phyloP scores from a whole-genome alignment of 2,888 invertebrate genomes.

The Itoplectis maculator region DNA sequence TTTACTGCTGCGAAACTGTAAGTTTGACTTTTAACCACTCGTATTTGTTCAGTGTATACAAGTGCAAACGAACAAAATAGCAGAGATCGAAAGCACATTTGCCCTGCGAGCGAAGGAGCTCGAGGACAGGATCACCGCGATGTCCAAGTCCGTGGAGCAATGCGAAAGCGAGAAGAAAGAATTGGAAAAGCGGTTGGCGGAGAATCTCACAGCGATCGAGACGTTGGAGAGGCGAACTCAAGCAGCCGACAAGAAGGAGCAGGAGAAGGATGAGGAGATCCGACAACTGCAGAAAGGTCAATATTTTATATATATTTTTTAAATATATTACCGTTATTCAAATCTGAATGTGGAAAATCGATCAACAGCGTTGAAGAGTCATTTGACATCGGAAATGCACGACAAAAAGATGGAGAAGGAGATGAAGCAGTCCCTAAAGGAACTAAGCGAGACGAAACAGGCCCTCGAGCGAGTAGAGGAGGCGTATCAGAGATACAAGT shows the following conservation, averaged over 20 bases:
- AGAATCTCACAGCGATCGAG: conserved; percentile 55
- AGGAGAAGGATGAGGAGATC: conserved; percentile 80
- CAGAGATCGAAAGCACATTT: conserved; percentile 9
- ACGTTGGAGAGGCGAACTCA: conserved; percentile 65
- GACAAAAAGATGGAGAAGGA: conserved; percentile 74
- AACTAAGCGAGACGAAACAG: conserved; percentile 70
- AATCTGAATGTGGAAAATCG: neutral
- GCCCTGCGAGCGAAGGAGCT: conserved; percentile 10
- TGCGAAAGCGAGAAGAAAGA: conserved; percentile 54
- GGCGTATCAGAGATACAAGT: conserved; percentile 62
- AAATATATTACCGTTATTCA: neutral
- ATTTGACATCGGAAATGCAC: conserved; percentile 40
- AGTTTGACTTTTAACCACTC: conserved; percentile 1
- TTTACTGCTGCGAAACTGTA: conserved; percentile 23
- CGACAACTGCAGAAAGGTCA: conserved; percentile 76
- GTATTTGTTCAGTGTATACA: conserved; percentile 51
- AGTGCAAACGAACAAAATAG: conserved; percentile 42
- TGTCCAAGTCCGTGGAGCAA: conserved; percentile 41
- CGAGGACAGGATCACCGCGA: conserved; percentile 44
- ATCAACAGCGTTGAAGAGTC: conserved; percentile 48
- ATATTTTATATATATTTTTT: conserved; percentile 64
- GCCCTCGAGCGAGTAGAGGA: conserved; percentile 61
- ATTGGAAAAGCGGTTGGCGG: conserved; percentile 53
- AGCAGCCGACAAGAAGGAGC: conserved; percentile 65
- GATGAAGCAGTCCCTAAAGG: conserved; percentile 73